These are phyloP conservation scores for Cyanoliseus patagonus DNA, from an alignment of 2,113 vertebrate species.

Conservation along the genomic window DNA sequence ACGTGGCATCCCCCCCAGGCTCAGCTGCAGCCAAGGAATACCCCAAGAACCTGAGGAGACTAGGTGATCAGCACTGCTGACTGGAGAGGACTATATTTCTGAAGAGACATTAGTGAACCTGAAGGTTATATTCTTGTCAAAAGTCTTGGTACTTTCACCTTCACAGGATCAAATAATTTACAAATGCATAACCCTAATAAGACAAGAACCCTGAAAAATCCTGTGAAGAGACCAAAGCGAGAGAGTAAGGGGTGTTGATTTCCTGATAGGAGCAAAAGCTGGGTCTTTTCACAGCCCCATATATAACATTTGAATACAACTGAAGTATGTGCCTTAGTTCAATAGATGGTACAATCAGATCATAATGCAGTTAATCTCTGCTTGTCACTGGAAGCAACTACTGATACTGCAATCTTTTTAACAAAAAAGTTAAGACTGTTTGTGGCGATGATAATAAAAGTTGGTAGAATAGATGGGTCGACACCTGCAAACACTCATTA, in stretches of 20 bases:
- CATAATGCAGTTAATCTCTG: neutral
- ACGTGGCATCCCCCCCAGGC: accelerated
- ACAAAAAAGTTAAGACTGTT: neutral
- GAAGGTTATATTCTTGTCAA: neutral
- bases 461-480: neutral
- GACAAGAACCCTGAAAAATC: neutral
- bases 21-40: neutral
- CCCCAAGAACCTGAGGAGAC: neutral
- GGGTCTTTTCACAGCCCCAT: neutral
- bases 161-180: neutral
- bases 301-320: neutral
- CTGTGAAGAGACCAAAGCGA: neutral
- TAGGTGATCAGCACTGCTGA: neutral
- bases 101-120: neutral
- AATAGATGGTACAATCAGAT: neutral
- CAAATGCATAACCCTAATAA: neutral
- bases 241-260: neutral
- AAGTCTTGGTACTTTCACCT: neutral
- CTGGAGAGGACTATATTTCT: neutral
- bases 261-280: neutral
- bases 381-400: neutral
- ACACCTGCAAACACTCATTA: neutral
- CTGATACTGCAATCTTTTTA: neutral
- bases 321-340: neutral
- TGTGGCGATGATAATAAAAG: neutral